phyloP scores from a whole-genome alignment of 2,797 vertebrate genomes.

The Carcharodon carcharias region DNA sequence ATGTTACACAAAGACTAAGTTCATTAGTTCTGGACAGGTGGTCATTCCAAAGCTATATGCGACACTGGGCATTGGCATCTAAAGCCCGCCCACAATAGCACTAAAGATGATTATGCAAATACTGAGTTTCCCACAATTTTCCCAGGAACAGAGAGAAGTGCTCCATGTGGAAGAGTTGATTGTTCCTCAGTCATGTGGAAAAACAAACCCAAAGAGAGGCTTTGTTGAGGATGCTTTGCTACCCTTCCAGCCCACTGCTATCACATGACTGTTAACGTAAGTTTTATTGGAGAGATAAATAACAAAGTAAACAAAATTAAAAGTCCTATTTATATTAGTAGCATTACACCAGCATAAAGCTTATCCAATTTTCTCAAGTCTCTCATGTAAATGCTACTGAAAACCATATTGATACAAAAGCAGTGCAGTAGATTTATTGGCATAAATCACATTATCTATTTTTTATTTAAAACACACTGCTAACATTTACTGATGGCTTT shows the following conservation, averaged over 20 bases:
- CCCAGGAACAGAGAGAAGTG: slow-evolving; percentile 66
- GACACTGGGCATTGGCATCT: slow-evolving; percentile 49
- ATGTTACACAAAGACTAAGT: slow-evolving; percentile 54
- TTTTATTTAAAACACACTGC: not conserved
- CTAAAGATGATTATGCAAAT: slow-evolving; percentile 80
- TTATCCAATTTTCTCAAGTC: not conserved
- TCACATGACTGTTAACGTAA: not conserved
- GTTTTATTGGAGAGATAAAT: not conserved
- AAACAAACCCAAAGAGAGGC: slow-evolving; percentile 49
- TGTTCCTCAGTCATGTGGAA: slow-evolving; percentile 63
- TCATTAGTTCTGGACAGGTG: slow-evolving; percentile 79
- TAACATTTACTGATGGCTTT: not conserved
- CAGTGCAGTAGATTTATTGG: not conserved
- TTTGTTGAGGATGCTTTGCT: slow-evolving; percentile 24
- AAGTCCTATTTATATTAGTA: not conserved
- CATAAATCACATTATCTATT: not conserved
- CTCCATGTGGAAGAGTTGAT: slow-evolving; percentile 54
- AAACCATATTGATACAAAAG: not conserved
- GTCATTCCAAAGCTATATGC: slow-evolving; percentile 49
- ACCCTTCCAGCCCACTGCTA: not conserved
- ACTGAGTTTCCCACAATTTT: slow-evolving; percentile 60
- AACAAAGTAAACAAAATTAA: slow-evolving; percentile 16
- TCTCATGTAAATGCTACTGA: not conserved
- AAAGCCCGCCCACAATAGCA: slow-evolving; percentile 58
- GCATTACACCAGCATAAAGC: not conserved